These are phyloP conservation scores for Rhinophrynus dorsalis DNA, from an alignment of 2,797 vertebrate genomes.

Conservation along the genomic window DNA sequence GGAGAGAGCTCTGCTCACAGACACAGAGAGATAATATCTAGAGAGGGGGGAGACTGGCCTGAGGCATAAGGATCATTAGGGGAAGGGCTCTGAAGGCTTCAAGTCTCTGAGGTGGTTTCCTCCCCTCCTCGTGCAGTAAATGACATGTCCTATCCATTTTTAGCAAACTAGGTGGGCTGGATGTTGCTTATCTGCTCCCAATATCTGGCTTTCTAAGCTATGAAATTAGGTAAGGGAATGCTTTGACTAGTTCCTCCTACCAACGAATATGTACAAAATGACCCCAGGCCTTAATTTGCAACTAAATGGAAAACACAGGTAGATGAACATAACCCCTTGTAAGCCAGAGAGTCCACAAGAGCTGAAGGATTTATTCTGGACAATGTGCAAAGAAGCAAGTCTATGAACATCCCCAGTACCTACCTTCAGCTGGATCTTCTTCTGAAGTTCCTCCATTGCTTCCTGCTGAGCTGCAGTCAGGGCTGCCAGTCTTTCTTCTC, in stretches of 20 bases:
- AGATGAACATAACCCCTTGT: conserved; percentile 7
- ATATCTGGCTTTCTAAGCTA: conserved; percentile 37
- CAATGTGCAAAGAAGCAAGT: too few relatives aligned
- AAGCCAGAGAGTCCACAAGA: too few relatives aligned
- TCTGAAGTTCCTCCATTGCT: conserved; percentile 97
- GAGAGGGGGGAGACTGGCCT: conserved; percentile 30
- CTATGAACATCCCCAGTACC: not conserved
- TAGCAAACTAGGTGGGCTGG: conserved; percentile 44
- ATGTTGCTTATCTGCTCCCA: conserved; percentile 41
- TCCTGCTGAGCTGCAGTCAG: conserved; percentile 97
- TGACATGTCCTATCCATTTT: conserved; percentile 34
- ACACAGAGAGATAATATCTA: conserved; percentile 45
- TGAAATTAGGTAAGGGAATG: conserved; percentile 42
- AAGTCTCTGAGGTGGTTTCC: conserved; percentile 29
- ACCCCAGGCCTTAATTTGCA: conserved; percentile 32
- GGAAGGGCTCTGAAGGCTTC: conserved; percentile 24
- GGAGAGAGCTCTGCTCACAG: conserved; percentile 40
- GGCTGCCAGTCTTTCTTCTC: conserved; percentile 93
- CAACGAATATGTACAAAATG: conserved; percentile 11
- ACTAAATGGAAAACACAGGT: conserved; percentile 44
- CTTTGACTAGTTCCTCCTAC: conserved; percentile 28
- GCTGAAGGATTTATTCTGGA: too few relatives aligned
- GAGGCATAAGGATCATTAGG: conserved; percentile 38
- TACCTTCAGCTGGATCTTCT: conserved; percentile 98
- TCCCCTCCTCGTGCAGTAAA: conserved; percentile 9